Base-by-base conservation (phyloP, 1,140 invertebrate genomes). In the Melipona quadrifasciata region DNA sequence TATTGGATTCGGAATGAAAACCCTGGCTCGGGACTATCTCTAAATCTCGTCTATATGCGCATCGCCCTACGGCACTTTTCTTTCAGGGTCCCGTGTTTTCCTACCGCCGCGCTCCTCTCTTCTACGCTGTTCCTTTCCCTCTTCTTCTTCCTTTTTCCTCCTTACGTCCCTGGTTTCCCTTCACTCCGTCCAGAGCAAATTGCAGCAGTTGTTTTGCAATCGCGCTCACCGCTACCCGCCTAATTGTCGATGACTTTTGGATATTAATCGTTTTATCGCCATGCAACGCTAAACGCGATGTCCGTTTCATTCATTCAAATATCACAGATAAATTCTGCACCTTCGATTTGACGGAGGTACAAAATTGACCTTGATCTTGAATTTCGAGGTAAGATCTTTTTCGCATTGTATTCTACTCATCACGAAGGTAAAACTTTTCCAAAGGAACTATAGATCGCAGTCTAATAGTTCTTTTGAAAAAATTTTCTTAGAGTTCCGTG, bases 1-100 rank as follows among this genome's bases (percentile, higher is more conserved):
- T 89, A 89, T 89, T 89, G 84, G 80, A 89, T 89, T 89, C 86
- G 73, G 87, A 86, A 89, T 75, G 84, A 81, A 80, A 84, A 85
- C 80, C 87, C 80, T 75, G 76, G 61, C 24, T 8, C 72, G 72
- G 73, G 87, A 84, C 87, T 83, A 82, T 89, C 88, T 89, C 82
- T 88, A 84, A 89, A 89, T 89, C 87, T 89, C 87, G 84, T 89
- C 87, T 89, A 86, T 89, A 89, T 89, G 88, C 88, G 87, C 78
- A 86, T 81, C 85, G 81, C 76, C 80, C 85, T 65, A 70, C 73
- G 86, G 85, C 74, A 81, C 80, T 87, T 84, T 79, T 84, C 87
- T 89, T 89, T 89, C 65, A 89, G 76, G 87, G 82, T 79, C 75
- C 24, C 39, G 72, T 89, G 85, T 89, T 89, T 89, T 89, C 84